phyloP scores from a whole-genome alignment of 2,113 vertebrate genomes.

The Hippocampus comes region DNA sequence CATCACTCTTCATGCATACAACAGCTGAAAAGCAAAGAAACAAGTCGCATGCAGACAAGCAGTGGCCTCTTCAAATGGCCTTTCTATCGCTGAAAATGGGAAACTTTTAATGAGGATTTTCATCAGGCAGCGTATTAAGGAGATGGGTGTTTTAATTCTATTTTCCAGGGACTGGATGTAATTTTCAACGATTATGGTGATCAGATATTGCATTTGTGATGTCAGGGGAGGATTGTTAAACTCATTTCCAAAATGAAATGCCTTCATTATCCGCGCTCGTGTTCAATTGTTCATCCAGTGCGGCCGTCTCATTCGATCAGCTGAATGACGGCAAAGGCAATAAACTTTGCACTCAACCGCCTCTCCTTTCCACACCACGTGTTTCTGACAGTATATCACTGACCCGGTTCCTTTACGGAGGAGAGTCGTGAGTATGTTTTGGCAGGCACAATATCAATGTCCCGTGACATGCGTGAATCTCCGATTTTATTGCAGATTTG shows the following conservation, averaged over 20 bases:
- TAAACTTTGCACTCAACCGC: slow-evolving; percentile 10
- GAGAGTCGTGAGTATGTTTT: neutral
- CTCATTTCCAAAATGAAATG: slow-evolving; percentile 35
- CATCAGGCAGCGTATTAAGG: slow-evolving; percentile 8
- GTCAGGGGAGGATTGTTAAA: slow-evolving; percentile 32
- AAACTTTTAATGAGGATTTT: neutral
- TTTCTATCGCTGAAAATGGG: neutral
- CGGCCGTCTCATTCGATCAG: slow-evolving; percentile 14
- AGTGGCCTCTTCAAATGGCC: neutral
- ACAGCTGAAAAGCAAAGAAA: neutral
- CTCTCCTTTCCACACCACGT: neutral
- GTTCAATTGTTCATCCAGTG: slow-evolving; percentile 48
- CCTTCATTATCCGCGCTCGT: slow-evolving; percentile 43
- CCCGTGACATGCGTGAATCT: neutral
- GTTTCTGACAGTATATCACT: neutral
- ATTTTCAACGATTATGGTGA: slow-evolving; percentile 31
- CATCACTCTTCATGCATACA: no score
- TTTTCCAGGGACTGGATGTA: slow-evolving; percentile 33
- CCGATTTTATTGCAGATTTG: neutral
- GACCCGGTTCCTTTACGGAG: neutral
- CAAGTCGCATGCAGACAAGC: neutral
- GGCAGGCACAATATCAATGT: neutral
- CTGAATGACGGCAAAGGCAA: slow-evolving; percentile 25
- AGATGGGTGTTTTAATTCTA: slow-evolving; percentile 14
- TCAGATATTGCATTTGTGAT: slow-evolving; percentile 41